Evolutionary conservation across 2,888 invertebrate species (phyloP).

Genomic region (Vandiemenella viatica): DNA sequence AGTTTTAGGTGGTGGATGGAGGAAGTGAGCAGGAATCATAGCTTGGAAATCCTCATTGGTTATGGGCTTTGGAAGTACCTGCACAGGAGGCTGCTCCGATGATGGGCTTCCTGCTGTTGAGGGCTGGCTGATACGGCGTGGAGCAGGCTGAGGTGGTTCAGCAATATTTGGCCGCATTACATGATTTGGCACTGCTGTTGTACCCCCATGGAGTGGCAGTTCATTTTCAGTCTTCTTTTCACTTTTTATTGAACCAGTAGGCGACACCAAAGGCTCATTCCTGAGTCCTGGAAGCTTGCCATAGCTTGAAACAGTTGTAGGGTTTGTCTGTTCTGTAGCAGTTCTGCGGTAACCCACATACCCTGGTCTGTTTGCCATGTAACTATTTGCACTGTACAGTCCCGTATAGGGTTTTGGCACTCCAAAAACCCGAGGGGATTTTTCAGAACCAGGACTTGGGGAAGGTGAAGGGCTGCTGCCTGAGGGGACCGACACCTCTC

Average conservation of each 20-base stretch:
- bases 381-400: slow-evolving; percentile 48
- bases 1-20: slow-evolving; percentile 31
- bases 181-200: slow-evolving; percentile 5
- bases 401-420: slow-evolving; percentile 44
- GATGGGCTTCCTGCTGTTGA: slow-evolving; percentile 11
- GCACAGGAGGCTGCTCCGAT: slow-evolving; percentile 8
- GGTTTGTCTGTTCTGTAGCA: slow-evolving; percentile 23
- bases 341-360: slow-evolving; percentile 43
- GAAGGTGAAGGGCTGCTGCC: slow-evolving; percentile 28
- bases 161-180: slow-evolving; percentile 2
- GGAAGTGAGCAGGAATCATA: slow-evolving; percentile 86
- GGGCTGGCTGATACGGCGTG: slow-evolving; percentile 15
- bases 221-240: slow-evolving; percentile 2
- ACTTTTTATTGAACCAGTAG: slow-evolving; percentile 2
- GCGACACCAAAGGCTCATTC: slow-evolving; percentile 8
- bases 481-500: slow-evolving; percentile 38
- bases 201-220: background rate
- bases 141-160: slow-evolving; percentile 16
- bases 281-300: slow-evolving; percentile 13
- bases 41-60: slow-evolving; percentile 90
- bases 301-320: slow-evolving; percentile 10
- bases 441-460: slow-evolving; percentile 34
- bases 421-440: slow-evolving; percentile 41
- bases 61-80: slow-evolving; percentile 52
- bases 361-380: slow-evolving; percentile 54